Evolutionary conservation across 2,888 invertebrate genomes (phyloP).

Genomic region (Plutella xylostella): DNA sequence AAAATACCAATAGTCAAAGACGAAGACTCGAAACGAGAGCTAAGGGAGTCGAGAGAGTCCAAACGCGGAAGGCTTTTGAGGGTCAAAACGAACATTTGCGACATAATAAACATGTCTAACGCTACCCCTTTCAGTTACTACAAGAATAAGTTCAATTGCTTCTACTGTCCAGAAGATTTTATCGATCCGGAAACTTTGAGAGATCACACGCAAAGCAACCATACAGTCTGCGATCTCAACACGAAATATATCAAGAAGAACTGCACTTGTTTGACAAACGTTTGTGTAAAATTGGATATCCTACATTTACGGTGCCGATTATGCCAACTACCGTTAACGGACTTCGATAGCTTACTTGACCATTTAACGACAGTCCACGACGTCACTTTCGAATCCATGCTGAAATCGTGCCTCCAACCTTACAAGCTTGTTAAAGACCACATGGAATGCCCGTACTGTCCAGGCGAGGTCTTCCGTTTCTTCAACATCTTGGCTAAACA

Average conservation of each 20-base stretch:
- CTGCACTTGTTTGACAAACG: conserved; percentile 35
- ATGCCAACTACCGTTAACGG: conserved; percentile 30
- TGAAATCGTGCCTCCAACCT: conserved; percentile 53
- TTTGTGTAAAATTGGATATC: conserved; percentile 45
- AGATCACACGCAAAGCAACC: conserved; percentile 36
- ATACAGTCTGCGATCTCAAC: conserved; percentile 41
- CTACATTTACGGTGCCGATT: conserved; percentile 37
- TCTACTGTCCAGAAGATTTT: conserved; percentile 50
- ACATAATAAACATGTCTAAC: conserved; percentile 29
- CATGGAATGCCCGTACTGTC: conserved; percentile 53
- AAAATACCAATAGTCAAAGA: conserved; percentile 35
- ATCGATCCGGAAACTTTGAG: conserved; percentile 36
- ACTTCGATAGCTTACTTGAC: conserved; percentile 30
- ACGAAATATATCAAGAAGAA: conserved; percentile 48
- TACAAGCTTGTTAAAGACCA: conserved; percentile 50
- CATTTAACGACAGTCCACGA: conserved; percentile 36
- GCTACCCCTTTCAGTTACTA: conserved; percentile 31
- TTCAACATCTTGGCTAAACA: conserved; percentile 57
- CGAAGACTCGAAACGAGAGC: not conserved
- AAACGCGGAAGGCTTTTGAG: no score
- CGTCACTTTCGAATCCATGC: conserved; percentile 46
- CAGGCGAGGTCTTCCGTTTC: conserved; percentile 46
- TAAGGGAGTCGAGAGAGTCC: no score
- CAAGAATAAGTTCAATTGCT: conserved; percentile 45
- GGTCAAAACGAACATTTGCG: not conserved